These are phyloP conservation scores for Aelia acuminata DNA, from an alignment of 2,888 invertebrate species.

Conservation along the genomic window DNA sequence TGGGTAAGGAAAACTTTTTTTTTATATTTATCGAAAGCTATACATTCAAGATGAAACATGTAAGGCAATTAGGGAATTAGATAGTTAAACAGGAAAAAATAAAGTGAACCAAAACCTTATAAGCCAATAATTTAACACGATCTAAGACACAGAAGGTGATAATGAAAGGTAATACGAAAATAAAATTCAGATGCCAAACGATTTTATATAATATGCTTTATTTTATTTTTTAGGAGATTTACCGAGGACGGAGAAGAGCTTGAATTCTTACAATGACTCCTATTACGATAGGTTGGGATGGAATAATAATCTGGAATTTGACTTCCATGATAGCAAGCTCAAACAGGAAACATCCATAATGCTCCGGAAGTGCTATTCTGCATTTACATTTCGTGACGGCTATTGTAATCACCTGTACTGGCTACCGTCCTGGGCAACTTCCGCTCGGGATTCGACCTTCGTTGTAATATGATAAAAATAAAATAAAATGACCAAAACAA, in stretches of 20 bases:
- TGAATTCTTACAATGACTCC: not conserved
- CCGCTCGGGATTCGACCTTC: not conserved
- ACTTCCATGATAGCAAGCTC: conserved; percentile 2
- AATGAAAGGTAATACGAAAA: too few relatives aligned
- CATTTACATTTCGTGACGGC: conserved; percentile 33
- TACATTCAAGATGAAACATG: too few relatives aligned
- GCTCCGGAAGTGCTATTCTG: conserved; percentile 31
- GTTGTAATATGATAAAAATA: not conserved
- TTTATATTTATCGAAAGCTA: too few relatives aligned
- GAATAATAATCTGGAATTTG: conserved; percentile 35
- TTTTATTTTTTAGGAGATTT: not conserved
- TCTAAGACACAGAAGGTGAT: too few relatives aligned
- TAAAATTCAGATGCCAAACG: too few relatives aligned
- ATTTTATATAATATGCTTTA: not conserved
- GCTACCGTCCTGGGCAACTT: not conserved
- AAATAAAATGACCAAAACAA: not conserved
- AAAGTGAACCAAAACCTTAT: too few relatives aligned
- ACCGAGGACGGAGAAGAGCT: not conserved
- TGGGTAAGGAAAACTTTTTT: too few relatives aligned
- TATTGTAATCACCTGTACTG: not conserved
- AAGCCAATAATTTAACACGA: too few relatives aligned
- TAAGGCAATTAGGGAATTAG: too few relatives aligned
- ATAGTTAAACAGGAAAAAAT: too few relatives aligned
- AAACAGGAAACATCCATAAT: conserved; percentile 30
- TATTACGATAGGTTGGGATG: not conserved